phyloP scores from a whole-genome alignment of 1,140 invertebrate genomes.

The Drosophila rufa region DNA sequence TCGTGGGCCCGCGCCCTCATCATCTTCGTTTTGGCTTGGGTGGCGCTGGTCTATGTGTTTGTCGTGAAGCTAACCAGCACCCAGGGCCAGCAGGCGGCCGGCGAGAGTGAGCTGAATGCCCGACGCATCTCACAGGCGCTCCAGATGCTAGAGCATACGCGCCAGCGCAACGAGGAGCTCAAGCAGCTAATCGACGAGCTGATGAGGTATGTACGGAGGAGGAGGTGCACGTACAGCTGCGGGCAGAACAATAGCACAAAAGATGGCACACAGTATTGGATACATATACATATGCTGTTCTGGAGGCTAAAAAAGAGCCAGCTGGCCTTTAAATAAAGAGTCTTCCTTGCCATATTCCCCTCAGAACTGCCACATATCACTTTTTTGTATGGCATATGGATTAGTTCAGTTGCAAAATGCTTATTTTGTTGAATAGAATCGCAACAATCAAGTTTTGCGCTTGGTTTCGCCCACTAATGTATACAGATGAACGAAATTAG shows the following conservation, averaged over 20 bases:
- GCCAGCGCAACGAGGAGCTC: slow-evolving; percentile 80
- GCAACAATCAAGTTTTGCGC: neutral
- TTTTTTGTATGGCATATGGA: neutral
- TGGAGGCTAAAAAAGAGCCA: no score
- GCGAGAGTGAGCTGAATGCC: slow-evolving; percentile 66
- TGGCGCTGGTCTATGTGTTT: slow-evolving; percentile 81
- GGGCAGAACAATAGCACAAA: neutral
- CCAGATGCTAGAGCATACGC: slow-evolving; percentile 76
- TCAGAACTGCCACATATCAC: no score
- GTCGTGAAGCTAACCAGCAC: slow-evolving; percentile 75
- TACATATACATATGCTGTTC: neutral
- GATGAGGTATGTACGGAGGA: slow-evolving; percentile 60
- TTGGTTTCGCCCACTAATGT: neutral
- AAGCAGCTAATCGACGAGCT: slow-evolving; percentile 80
- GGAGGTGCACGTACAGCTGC: neutral
- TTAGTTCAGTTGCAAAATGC: neutral
- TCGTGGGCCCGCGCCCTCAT: slow-evolving; percentile 81
- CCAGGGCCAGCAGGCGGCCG: slow-evolving; percentile 53
- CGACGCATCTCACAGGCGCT: slow-evolving; percentile 79
- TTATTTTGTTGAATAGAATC: neutral
- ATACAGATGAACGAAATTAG: neutral
- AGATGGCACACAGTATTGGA: neutral
- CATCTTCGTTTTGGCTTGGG: slow-evolving; percentile 82
- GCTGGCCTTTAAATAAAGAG: neutral
- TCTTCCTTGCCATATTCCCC: no score